phyloP scores from a whole-genome alignment of 2,888 invertebrate genomes.

The Salticus scenicus region DNA sequence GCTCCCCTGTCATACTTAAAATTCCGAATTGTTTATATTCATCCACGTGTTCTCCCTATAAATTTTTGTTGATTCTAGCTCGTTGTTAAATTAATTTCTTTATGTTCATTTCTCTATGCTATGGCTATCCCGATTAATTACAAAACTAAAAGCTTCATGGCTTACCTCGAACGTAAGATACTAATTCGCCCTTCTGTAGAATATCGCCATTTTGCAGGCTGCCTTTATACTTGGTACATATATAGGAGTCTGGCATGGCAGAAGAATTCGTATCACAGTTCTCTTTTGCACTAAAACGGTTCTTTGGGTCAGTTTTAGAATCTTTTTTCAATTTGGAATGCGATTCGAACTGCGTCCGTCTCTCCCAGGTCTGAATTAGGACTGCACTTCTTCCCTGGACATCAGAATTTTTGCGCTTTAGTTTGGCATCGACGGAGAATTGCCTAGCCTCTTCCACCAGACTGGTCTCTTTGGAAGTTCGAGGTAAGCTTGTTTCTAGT shows the following conservation, averaged over 20 bases:
- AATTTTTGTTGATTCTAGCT: no score
- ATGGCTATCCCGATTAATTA: no score
- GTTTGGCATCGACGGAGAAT: slow-evolving; percentile 58
- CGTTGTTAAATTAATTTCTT: no score
- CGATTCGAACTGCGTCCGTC: slow-evolving; percentile 46
- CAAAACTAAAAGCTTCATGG: slow-evolving; percentile 17
- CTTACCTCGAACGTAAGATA: slow-evolving; percentile 56
- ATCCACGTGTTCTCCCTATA: no score
- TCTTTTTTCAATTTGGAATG: slow-evolving; percentile 19
- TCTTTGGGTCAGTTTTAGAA: background rate
- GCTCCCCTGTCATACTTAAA: no score
- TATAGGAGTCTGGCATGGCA: slow-evolving; percentile 44
- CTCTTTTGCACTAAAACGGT: slow-evolving; percentile 45
- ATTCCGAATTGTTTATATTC: no score
- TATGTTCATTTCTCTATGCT: no score
- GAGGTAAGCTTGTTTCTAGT: slow-evolving; percentile 43
- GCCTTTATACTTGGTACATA: slow-evolving; percentile 16
- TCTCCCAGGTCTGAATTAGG: slow-evolving; percentile 64
- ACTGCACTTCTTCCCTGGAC: slow-evolving; percentile 49
- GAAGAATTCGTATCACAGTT: background rate
- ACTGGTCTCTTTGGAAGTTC: slow-evolving; percentile 35
- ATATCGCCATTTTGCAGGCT: slow-evolving; percentile 30
- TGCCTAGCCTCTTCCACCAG: slow-evolving; percentile 42
- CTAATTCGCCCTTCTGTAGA: slow-evolving; percentile 35
- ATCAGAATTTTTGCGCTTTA: slow-evolving; percentile 50